Conservation (phyloP, 2,797 vertebrate genomes). For the Gallinago nigripennis region DNA sequence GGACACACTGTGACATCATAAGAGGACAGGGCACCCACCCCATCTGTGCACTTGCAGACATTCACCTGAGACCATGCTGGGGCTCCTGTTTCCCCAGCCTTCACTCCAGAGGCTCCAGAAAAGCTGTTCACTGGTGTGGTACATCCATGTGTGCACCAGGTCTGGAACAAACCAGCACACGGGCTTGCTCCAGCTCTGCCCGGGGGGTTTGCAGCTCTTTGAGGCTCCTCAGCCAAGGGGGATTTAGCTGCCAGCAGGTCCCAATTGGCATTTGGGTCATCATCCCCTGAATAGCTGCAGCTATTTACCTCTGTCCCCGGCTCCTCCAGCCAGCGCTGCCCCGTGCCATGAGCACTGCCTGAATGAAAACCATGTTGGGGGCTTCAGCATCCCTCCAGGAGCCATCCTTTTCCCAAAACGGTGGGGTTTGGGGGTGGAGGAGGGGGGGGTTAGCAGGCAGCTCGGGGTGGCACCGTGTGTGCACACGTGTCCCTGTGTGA, state of each 20-base stretch:
- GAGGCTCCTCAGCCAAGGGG: neutral
- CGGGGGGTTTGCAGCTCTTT: fast-evolving
- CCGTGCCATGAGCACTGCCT: neutral
- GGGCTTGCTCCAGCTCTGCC: neutral
- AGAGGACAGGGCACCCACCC: neutral
- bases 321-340: fast-evolving
- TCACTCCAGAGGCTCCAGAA: neutral
- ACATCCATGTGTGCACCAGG: fast-evolving
- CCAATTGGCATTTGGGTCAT: neutral
- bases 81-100: neutral
- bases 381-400: neutral
- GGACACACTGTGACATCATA: fast-evolving
- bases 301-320: fast-evolving
- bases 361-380: neutral
- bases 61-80: neutral
- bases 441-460: neutral
- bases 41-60: neutral
- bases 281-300: neutral
- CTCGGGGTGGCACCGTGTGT: fast-evolving
- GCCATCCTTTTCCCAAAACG: neutral
- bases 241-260: neutral
- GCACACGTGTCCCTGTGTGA: fast-evolving
- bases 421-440: fast-evolving
- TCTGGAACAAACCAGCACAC: neutral
- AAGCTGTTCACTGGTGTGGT: neutral